Evolutionary conservation across 2,113 vertebrate genomes (phyloP), one percentile per base, ranked within the genome.

Genomic region (Rhipidura dahli): DNA sequence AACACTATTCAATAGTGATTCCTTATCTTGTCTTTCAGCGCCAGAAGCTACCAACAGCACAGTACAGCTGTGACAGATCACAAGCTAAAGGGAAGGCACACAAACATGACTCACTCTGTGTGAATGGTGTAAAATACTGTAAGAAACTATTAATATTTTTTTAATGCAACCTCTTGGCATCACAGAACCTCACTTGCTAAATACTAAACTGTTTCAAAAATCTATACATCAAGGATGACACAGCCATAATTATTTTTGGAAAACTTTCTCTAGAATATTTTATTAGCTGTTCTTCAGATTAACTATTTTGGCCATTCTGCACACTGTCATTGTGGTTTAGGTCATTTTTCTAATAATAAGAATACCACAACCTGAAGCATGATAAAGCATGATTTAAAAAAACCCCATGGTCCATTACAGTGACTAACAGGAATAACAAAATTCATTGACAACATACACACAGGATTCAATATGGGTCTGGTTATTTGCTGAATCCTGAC

Each of bases 1-100:
- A 91, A 53, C 51, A 91, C 37, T 77, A 83, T 87, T 96, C 87
- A 94, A 50, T 69, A 92, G 35, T 24, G 83, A 92, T 93, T 91
- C 57, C 60, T 97, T 94, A 96, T 96, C 95, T 90, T 92, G 95
- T 68, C 77, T 92, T 86, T 95, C 87, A 92, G 64, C n/a, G 83
- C 88, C 96, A 97, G 92, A 72, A 96, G 86, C 88, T 89, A 92
- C 87, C 89, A 72, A 86, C 54, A 90, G 79, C 50, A 83, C 31
- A 37, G 76, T 56, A 51, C 64, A 95, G 69, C 91, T 92, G 59
- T 75, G 93, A 92, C 69, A 89, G 35, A 91, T 70, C 91, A 80
- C 65, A 93, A 50, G 91, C 40, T 87, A 94, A 89, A 89, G 44
- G 56, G 17, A 88, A 85, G 54, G 83, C 71, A 93, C 3, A 3